Conservation (phyloP, 2,797 vertebrate genomes). For the Echeneis naucrates region DNA sequence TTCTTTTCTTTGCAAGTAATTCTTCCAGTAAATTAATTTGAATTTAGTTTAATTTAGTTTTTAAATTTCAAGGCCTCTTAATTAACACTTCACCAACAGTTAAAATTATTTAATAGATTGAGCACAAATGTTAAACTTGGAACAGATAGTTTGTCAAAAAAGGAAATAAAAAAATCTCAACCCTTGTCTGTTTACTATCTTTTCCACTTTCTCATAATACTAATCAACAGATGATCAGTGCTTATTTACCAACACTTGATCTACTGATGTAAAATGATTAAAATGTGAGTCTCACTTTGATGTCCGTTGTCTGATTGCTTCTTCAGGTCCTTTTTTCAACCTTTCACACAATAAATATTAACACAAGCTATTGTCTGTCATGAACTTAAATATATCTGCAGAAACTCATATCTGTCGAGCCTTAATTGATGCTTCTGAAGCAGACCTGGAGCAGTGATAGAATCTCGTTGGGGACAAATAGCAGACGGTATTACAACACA, state of each 20-base stretch:
- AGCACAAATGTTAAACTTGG: background rate
- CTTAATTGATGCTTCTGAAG: slow-evolving; percentile 68
- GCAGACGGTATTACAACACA: slow-evolving; percentile 82
- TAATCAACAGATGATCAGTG: slow-evolving; percentile 1
- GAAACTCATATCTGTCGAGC: slow-evolving; percentile 53
- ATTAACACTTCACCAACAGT: background rate
- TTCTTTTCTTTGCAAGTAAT: background rate
- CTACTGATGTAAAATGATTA: slow-evolving; percentile 8
- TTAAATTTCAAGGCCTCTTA: background rate
- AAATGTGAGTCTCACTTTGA: background rate
- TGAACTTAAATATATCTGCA: slow-evolving; percentile 44
- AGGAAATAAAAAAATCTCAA: background rate
- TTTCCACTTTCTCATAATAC: background rate
- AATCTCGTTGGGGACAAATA: slow-evolving; percentile 85
- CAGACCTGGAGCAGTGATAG: slow-evolving; percentile 82
- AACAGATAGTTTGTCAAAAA: background rate
- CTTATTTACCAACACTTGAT: background rate
- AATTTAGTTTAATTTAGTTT: background rate
- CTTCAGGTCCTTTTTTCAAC: background rate
- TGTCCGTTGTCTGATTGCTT: slow-evolving; percentile 11
- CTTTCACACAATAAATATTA: slow-evolving; percentile 31
- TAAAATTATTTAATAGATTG: background rate
- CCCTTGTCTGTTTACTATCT: background rate
- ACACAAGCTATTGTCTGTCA: slow-evolving; percentile 19
- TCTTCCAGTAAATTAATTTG: background rate